phyloP scores from a whole-genome alignment of 1,140 invertebrate genomes.

The Meloidogyne exigua region DNA sequence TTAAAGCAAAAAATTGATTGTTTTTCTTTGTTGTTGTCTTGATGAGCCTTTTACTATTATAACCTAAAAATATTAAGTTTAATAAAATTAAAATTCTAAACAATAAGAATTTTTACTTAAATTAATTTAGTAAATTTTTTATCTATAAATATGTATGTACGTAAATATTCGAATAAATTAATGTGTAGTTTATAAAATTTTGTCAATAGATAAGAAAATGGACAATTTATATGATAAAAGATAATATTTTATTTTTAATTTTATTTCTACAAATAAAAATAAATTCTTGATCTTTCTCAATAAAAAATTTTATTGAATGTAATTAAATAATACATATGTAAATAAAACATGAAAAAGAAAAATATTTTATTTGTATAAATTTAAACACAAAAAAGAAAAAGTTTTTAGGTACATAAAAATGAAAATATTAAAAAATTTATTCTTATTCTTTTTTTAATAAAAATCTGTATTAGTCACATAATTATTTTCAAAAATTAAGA shows the following conservation, averaged over 20 bases:
- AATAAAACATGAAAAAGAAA: not conserved
- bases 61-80: not conserved
- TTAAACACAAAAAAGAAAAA: not conserved
- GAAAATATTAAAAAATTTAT: too few species aligned
- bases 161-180: too few species aligned
- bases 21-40: not conserved
- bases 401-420: too few species aligned
- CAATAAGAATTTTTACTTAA: not conserved
- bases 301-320: not conserved
- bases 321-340: not conserved
- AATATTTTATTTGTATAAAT: not conserved
- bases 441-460: too few species aligned
- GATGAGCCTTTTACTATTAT: not conserved
- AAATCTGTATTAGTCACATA: too few species aligned
- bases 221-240: not conserved
- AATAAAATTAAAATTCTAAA: too few species aligned
- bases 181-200: too few species aligned
- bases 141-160: too few species aligned
- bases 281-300: constrained; percentile 5
- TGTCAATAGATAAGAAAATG: not conserved
- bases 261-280: not conserved
- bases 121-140: not conserved
- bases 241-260: not conserved
- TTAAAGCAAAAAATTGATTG: constrained; percentile 3
- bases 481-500: too few species aligned